A percentile compares a stretch with the other conserved stretches of the same genome.
Evolutionary conservation across 2,888 invertebrate species (phyloP).

Genomic region (Microctonus brassicae): DNA sequence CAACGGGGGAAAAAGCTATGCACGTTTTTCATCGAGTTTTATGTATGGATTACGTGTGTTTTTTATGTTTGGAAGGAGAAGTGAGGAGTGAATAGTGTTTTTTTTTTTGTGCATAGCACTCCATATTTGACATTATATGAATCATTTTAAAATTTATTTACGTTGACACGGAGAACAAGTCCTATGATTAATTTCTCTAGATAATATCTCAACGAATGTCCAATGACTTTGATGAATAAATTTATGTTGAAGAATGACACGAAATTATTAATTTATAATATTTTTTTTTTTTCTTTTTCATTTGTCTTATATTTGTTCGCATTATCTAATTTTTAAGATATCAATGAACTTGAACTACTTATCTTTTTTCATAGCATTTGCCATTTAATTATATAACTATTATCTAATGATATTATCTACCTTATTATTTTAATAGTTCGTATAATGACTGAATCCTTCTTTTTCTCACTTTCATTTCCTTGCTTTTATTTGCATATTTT

Average conservation of each 20-base stretch:
- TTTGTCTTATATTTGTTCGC: constrained; percentile 9
- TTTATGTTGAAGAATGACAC: constrained; percentile 27
- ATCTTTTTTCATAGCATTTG: constrained; percentile 11
- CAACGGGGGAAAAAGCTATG: constrained; percentile 18
- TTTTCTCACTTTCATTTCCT: constrained; percentile 22
- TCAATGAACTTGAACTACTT: constrained; percentile 26
- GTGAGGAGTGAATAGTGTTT: not conserved
- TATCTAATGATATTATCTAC: constrained; percentile 48
- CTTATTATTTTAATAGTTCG: constrained; percentile 47
- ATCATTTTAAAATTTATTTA: constrained; percentile 20
- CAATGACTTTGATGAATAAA: constrained; percentile 32
- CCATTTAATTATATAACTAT: constrained; percentile 22
- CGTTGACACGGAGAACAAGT: constrained; percentile 23
- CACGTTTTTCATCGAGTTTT: constrained; percentile 1
- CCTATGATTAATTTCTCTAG: constrained; percentile 22
- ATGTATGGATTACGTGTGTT: not conserved
- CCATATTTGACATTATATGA: not conserved
- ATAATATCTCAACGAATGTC: constrained; percentile 11
- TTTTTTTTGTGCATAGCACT: not conserved
- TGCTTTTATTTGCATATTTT: constrained; percentile 24
- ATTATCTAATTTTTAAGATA: constrained; percentile 23
- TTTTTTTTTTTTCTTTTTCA: constrained; percentile 7
- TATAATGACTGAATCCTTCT: constrained; percentile 47
- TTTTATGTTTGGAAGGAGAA: not conserved
- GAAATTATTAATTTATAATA: constrained; percentile 9